These are phyloP conservation scores for Steatocranus sp. DNA, from an alignment of 2,797 vertebrate genomes.

Conservation along the genomic window DNA sequence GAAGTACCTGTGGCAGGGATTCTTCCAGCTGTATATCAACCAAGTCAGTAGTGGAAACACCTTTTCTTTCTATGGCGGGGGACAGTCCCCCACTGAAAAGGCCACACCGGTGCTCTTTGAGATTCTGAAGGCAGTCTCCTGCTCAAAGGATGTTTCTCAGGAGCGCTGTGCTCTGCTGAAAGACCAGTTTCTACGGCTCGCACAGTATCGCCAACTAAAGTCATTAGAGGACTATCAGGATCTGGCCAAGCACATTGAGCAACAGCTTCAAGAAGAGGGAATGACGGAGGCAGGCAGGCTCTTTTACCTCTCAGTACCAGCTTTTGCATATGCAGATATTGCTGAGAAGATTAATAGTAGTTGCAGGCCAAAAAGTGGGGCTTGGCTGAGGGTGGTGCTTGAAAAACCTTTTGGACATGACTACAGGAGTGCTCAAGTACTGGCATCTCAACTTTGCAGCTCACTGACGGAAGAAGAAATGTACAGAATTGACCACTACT, in stretches of 20 bases:
- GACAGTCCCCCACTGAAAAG: slow-evolving; percentile 63
- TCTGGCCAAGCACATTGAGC: slow-evolving; percentile 75
- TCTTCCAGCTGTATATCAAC: slow-evolving; percentile 87
- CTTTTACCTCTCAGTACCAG: slow-evolving; percentile 93
- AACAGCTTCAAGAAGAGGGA: slow-evolving; percentile 72
- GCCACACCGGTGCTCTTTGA: slow-evolving; percentile 78
- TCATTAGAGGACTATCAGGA: slow-evolving; percentile 76
- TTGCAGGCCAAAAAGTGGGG: slow-evolving; percentile 76
- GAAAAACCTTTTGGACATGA: slow-evolving; percentile 98
- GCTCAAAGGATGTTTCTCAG: slow-evolving; percentile 63
- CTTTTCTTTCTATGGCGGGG: slow-evolving; percentile 89
- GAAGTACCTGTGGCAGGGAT: slow-evolving; percentile 94
- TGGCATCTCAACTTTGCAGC: slow-evolving; percentile 77
- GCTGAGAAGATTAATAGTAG: slow-evolving; percentile 83
- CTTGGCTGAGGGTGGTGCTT: slow-evolving; percentile 90
- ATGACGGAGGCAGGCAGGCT: slow-evolving; percentile 86
- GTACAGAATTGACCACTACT: slow-evolving; percentile 95
- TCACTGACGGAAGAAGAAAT: slow-evolving; percentile 91
- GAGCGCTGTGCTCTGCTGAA: slow-evolving; percentile 82
- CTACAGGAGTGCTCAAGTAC: slow-evolving; percentile 80
- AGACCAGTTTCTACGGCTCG: slow-evolving; percentile 85
- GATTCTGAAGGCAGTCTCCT: slow-evolving; percentile 81
- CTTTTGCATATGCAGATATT: slow-evolving; percentile 87
- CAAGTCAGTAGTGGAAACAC: slow-evolving; percentile 80
- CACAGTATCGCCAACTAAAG: slow-evolving; percentile 83